These are phyloP conservation scores for Meghimatium bilineatum DNA, from an alignment of 2,888 invertebrate genomes.

Conservation along the genomic window DNA sequence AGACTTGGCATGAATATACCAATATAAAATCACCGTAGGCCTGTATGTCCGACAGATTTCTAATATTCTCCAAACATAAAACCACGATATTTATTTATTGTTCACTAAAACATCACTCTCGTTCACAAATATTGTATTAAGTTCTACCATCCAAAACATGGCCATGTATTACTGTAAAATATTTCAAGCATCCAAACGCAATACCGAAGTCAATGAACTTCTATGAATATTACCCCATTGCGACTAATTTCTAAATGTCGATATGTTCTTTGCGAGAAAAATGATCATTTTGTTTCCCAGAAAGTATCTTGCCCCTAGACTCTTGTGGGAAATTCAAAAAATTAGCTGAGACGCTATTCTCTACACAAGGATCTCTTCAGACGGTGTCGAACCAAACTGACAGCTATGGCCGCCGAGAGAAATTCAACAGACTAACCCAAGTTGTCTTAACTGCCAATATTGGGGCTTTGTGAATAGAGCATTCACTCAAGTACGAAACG, in stretches of 20 bases:
- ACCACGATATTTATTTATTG: too few relatives aligned
- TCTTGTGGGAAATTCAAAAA: neutral
- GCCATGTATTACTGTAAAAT: too few relatives aligned
- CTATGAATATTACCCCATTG: neutral
- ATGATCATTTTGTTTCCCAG: neutral
- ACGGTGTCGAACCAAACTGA: neutral
- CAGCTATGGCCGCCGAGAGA: neutral
- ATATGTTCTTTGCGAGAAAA: neutral
- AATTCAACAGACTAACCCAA: constrained; percentile 2
- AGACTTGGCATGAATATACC: too few relatives aligned
- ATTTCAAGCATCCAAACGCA: too few relatives aligned
- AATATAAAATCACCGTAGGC: too few relatives aligned
- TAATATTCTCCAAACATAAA: too few relatives aligned
- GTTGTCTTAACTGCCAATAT: neutral
- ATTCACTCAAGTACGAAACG: neutral
- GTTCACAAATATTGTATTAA: too few relatives aligned
- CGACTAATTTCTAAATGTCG: neutral
- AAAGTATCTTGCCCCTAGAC: neutral
- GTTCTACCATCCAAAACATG: too few relatives aligned
- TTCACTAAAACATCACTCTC: too few relatives aligned
- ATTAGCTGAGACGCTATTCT: constrained; percentile 22
- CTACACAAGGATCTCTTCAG: constrained; percentile 15
- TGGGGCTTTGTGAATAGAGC: neutral
- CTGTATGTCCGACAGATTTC: too few relatives aligned
- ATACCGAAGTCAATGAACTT: too few relatives aligned